Base-by-base conservation (phyloP, 2,888 invertebrate species). In the Microchrysa polita region DNA sequence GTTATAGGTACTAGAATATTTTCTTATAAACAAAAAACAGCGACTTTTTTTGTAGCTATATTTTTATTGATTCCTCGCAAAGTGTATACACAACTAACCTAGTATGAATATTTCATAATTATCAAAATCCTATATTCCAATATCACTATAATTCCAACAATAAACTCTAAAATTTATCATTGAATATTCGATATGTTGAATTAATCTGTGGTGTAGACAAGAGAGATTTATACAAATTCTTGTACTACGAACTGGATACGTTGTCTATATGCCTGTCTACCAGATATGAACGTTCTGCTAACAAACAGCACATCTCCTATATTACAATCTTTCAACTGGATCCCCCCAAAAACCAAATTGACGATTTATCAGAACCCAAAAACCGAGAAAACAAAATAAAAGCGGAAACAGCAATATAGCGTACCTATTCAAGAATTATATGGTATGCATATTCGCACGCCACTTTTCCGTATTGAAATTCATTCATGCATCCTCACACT, bases 171-270 rank as follows among this genome's bases (percentile, higher is more conserved):
- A 74, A 76, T 76, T 76, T 74, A 76, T 76, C 74, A 74, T 76
- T 63, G 67, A 69, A 74, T 69, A 74, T 73, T 74, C 76, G 73
- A 69, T 76, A 74, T 71, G 76, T 73, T 52, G 74, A 74, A 76
- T 74, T 76, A 74, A 76, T 73, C 65, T 74, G 73, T 67, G 73
- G 74, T 73, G 76, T 74, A 76, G 74, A 74, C 74, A 76, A 73
- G 74, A 74, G 74, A 76, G 76, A 76, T 76, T 76, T 76, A 76
- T 74, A 67, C 74, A 73, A 74, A 76, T 75, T 76, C 74, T 76
- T 74, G 74, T 65, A 69, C 69, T 73, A 74, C 74, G 76, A 74
- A 63, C 60, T 74, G 60, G 48, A 57, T 48, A 72, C 22, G 53
- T 72, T 34, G 73, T 60, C 63, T 60, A n/a, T n/a, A n/a, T 60